Conservation (phyloP, 2,113 vertebrate genomes). For the Collichthys lucidus region DNA sequence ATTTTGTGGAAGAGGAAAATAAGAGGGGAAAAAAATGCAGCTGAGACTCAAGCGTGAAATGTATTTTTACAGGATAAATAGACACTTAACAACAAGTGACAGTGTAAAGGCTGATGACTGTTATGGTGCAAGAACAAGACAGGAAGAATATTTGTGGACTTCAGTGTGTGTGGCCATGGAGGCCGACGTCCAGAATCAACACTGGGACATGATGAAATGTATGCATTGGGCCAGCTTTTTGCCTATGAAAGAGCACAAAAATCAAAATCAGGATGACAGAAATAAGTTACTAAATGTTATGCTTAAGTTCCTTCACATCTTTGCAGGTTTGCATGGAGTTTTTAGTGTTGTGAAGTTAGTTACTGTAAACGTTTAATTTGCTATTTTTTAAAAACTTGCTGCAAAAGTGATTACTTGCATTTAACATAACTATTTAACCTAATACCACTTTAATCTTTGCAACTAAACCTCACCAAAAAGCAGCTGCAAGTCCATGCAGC, state of each 20-base stretch:
- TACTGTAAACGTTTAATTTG: not conserved
- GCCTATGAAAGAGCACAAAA: not conserved
- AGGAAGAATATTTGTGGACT: not conserved
- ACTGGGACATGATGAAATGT: not conserved
- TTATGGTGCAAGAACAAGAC: not conserved
- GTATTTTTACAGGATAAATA: not conserved
- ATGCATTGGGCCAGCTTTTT: not conserved
- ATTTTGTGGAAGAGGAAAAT: not conserved
- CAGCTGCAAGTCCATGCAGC: conserved; percentile 1
- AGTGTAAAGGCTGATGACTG: not conserved
- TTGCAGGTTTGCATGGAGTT: not conserved
- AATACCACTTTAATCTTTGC: conserved; percentile 26
- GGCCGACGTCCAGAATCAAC: not conserved
- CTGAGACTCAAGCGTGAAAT: not conserved
- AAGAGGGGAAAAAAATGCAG: too few relatives aligned
- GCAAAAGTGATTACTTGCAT: not conserved
- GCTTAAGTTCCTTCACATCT: not conserved
- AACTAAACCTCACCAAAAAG: not conserved
- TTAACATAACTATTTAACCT: conserved; percentile 14
- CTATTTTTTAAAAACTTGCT: not conserved
- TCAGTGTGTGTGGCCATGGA: not conserved
- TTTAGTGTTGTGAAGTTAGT: not conserved
- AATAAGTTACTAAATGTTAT: not conserved
- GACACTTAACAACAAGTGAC: not conserved
- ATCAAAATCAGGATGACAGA: not conserved